Conservation (phyloP, 2,113 vertebrate species). For the Atractosteus spatula region DNA sequence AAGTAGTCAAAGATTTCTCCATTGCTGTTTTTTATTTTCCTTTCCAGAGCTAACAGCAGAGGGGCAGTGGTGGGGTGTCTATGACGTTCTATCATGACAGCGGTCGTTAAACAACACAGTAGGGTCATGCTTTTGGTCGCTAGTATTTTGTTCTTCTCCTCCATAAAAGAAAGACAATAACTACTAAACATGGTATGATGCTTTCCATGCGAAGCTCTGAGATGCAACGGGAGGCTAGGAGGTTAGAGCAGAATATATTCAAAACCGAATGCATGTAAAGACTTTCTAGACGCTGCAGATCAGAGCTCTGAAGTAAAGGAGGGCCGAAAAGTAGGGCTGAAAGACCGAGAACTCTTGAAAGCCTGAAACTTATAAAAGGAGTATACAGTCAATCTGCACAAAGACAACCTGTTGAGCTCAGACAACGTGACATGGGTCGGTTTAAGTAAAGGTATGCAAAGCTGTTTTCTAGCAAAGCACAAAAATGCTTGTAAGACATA, state of each 20-base stretch:
- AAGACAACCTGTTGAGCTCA: too few relatives aligned
- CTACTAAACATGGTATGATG: conserved; percentile 7
- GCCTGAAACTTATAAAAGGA: conserved; percentile 1
- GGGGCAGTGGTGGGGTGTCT: not conserved
- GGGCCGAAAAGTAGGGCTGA: not conserved
- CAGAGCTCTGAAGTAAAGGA: not conserved
- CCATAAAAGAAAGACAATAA: conserved; percentile 9
- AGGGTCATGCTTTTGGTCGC: conserved; percentile 6
- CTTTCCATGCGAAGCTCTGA: conserved; percentile 2
- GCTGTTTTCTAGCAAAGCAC: too few relatives aligned
- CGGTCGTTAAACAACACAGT: conserved; percentile 15
- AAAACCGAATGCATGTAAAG: not conserved
- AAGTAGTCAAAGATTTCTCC: not conserved
- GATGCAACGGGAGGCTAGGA: not conserved
- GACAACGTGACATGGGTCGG: too few relatives aligned
- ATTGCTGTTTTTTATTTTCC: not conserved
- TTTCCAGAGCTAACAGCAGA: not conserved
- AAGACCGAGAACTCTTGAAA: not conserved
- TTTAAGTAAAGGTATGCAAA: too few relatives aligned
- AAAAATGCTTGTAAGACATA: too few relatives aligned
- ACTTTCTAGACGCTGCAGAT: not conserved
- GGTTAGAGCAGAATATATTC: conserved; percentile 6
- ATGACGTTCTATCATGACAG: conserved; percentile 2
- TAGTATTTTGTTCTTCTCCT: conserved; percentile 15
- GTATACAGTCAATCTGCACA: not conserved